Base-by-base conservation (phyloP, 1,140 invertebrate genomes). In the Aphaenogaster floridana region DNA sequence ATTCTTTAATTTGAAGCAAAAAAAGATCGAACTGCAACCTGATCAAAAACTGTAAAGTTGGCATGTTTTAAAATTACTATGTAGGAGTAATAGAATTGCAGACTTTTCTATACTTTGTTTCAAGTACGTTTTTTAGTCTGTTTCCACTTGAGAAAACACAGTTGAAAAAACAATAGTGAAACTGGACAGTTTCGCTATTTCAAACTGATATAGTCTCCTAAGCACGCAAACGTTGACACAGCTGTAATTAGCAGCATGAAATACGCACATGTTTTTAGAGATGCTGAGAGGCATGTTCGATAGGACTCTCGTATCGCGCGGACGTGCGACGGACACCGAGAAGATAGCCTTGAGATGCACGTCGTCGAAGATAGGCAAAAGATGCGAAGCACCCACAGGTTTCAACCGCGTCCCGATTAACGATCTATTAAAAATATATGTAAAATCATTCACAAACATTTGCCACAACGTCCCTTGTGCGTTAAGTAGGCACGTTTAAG, bases 331-430 rank as follows among this genome's bases (percentile, higher is more conserved):
- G 39, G 93, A 95, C 13, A 96, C 81, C 9, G 94, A 92, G 83
- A 96, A 95, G 74, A 91, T 92, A 28, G 95, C 94, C 93, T 97
- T 98, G 28, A 97, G 91, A 3, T 92, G 94, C 0, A 97, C 97
- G 87, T 98, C 97, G 90, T 98, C 97, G 93, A 98, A 97, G 92
- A 97, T 97, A 1, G 97, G 97, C 90, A 98, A 97, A 4, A 97
- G 96, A 79, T 96, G 94, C 48, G 97, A 94, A 2, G 97, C 97
- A 91, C 96, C 96, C 1, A 95, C 96, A 1, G 96, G 96, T 88
- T 97, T 96, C 90, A 97, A 96, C 91, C 96, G 96, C n/a, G 96
- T 96, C 0, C 95, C 96, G 11, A 96, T 95, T 48, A 97, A 91
- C 94, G 96, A 96, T 88, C 96, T 97, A 64, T 34, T 84, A 45